Conservation (phyloP, 1,140 invertebrate genomes). For the Papilio aristodemus region DNA sequence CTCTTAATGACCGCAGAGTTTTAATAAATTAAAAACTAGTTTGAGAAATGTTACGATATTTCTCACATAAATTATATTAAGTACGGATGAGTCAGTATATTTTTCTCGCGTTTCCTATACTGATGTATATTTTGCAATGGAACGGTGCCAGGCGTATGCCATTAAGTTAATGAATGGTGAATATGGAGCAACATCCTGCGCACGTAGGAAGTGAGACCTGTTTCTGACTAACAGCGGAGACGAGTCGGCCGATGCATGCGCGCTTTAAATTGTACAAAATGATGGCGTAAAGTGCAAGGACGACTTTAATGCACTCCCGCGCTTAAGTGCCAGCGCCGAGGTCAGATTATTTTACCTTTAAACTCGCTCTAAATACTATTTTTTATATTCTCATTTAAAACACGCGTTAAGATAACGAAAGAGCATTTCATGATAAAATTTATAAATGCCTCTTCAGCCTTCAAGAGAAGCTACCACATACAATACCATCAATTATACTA, state of each 20-base stretch:
- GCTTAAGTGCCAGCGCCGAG: conserved; percentile 49
- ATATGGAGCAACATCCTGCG: conserved; percentile 74
- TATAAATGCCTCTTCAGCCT: no score
- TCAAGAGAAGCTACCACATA: no score
- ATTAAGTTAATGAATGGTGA: conserved; percentile 69
- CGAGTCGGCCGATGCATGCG: conserved; percentile 51
- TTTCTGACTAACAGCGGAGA: conserved; percentile 68
- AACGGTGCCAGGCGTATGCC: conserved; percentile 55
- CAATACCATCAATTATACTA: no score
- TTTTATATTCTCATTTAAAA: conserved; percentile 20
- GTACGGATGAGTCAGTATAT: conserved; percentile 8
- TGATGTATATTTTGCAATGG: conserved; percentile 62
- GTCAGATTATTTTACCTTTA: conserved; percentile 39
- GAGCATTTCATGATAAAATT: background rate
- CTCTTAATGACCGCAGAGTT: background rate
- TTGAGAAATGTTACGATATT: conserved; percentile 7
- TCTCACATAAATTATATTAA: conserved; percentile 26
- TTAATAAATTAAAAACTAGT: conserved; percentile 11
- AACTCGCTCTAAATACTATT: conserved; percentile 37
- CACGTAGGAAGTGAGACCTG: conserved; percentile 69
- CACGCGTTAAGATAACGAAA: conserved; percentile 24
- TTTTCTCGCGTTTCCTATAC: conserved; percentile 39
- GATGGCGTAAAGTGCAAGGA: conserved; percentile 62
- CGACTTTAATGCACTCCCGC: conserved; percentile 56
- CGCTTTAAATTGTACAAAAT: conserved; percentile 43